Evolutionary conservation across 2,797 vertebrate species (phyloP).

Genomic region (Alauda arvensis): DNA sequence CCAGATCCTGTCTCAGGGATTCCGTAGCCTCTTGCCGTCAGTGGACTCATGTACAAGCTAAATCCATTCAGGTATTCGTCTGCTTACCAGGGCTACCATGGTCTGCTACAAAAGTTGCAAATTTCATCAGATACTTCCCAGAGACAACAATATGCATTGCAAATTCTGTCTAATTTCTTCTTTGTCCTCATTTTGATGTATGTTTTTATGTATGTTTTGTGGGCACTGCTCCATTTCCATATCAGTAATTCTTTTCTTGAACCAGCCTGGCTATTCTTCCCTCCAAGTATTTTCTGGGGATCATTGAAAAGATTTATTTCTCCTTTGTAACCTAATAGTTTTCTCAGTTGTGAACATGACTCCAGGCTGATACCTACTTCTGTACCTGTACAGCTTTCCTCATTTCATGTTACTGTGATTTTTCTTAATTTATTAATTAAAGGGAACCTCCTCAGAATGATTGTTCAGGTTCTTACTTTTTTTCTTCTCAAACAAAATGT

Average conservation of each 20-base stretch:
- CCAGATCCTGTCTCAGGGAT: background rate
- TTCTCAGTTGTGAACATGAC: background rate
- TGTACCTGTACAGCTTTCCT: background rate
- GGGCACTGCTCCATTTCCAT: background rate
- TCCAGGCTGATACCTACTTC: background rate
- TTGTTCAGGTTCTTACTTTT: background rate
- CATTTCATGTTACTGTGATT: background rate
- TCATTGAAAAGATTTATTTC: conserved; percentile 16
- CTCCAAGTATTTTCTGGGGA: background rate
- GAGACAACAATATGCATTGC: background rate
- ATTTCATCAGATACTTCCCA: conserved; percentile 5
- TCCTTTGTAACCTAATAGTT: background rate
- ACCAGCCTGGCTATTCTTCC: background rate
- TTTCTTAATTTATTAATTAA: conserved; percentile 14
- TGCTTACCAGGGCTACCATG: background rate
- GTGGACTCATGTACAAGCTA: background rate
- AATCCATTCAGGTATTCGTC: background rate
- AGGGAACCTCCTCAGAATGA: background rate
- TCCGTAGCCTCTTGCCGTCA: background rate
- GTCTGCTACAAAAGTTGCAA: background rate
- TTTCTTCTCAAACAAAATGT: background rate
- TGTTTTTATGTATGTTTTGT: background rate
- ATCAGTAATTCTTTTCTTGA: conserved; percentile 6
- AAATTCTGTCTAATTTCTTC: conserved; percentile 25
- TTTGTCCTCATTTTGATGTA: conserved; percentile 8